A percentile compares a stretch with the other conserved stretches of the same genome.
These are phyloP conservation scores for Acanthosoma haemorrhoidale DNA, from an alignment of 2,888 invertebrate species.

Conservation along the genomic window DNA sequence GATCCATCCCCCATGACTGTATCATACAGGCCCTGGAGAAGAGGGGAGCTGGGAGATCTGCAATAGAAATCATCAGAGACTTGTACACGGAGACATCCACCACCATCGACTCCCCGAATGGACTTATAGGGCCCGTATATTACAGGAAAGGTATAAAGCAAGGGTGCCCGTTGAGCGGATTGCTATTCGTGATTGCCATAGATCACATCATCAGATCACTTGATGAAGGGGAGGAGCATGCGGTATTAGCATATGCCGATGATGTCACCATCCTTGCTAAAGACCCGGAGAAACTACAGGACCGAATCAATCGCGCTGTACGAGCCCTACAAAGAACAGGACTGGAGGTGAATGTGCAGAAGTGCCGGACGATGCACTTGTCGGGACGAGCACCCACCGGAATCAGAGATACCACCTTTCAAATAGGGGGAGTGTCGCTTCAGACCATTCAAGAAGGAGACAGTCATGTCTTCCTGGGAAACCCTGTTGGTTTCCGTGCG, in stretches of 20 bases:
- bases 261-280: neutral
- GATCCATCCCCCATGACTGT: too few relatives aligned
- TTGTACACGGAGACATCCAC: neutral
- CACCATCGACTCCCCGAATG: neutral
- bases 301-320: neutral
- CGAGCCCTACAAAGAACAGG: neutral
- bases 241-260: neutral
- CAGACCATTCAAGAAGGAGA: neutral
- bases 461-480: constrained; percentile 1
- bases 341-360: neutral
- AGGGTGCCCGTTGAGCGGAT: constrained; percentile 21
- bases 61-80: constrained; percentile 5
- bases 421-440: neutral
- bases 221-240: too few relatives aligned
- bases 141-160: constrained; percentile 24
- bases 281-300: neutral
- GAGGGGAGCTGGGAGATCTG: neutral
- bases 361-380: constrained; percentile 16
- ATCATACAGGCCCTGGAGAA: neutral
- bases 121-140: neutral
- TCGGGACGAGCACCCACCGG: too few relatives aligned
- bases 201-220: neutral
- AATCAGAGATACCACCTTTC: neutral
- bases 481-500: constrained; percentile 24
- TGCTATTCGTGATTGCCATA: too few relatives aligned